A percentile compares a stretch with the other conserved stretches of the same genome.
phyloP scores from a whole-genome alignment of 2,797 vertebrate genomes.

The Enteromius treurensis region DNA sequence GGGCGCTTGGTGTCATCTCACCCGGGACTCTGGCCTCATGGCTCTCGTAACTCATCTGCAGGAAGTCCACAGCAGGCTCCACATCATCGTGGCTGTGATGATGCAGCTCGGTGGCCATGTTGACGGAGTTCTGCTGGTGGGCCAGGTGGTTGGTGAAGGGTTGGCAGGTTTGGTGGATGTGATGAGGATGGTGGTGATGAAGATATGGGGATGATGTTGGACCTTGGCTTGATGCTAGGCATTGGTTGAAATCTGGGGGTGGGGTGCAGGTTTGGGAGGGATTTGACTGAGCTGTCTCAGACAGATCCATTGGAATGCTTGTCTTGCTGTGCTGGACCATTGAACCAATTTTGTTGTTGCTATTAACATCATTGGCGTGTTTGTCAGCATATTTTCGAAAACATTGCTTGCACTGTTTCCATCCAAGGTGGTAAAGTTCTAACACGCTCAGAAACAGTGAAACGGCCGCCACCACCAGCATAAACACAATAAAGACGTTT shows the following conservation, averaged over 20 bases:
- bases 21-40: constrained; percentile 61
- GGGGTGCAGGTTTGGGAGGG: constrained; percentile 81
- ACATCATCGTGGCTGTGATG: constrained; percentile 70
- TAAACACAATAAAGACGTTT: constrained; percentile 97
- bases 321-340: constrained; percentile 10
- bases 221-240: constrained; percentile 72
- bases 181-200: constrained; percentile 69
- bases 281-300: constrained; percentile 56
- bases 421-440: constrained; percentile 92
- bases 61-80: constrained; percentile 78
- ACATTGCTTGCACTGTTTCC: constrained; percentile 82
- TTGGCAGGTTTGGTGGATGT: constrained; percentile 71
- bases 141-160: constrained; percentile 90
- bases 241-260: constrained; percentile 91
- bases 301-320: constrained; percentile 58
- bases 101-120: constrained; percentile 87
- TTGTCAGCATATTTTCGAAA: constrained; percentile 63
- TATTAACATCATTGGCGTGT: not conserved
- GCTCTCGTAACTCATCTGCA: constrained; percentile 81
- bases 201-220: constrained; percentile 66
- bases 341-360: constrained; percentile 34
- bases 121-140: constrained; percentile 90
- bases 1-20: constrained; percentile 72
- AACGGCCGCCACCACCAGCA: constrained; percentile 90
- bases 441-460: constrained; percentile 90